These are phyloP conservation scores for Parambassis ranga DNA, from an alignment of 2,797 vertebrate genomes.

Conservation along the genomic window DNA sequence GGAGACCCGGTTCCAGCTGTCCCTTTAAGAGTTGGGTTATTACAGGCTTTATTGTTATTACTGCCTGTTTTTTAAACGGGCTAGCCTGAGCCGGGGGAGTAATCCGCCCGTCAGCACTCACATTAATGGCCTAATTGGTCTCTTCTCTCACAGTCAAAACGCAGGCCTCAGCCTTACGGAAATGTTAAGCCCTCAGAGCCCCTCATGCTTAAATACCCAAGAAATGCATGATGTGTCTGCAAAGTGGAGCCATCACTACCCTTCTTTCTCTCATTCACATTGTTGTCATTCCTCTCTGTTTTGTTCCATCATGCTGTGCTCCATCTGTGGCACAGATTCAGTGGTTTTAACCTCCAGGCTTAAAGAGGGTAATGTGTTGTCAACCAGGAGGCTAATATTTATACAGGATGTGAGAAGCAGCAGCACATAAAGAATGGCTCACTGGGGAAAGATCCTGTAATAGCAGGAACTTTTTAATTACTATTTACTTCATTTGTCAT, in stretches of 20 bases:
- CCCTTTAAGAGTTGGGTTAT: slow-evolving; percentile 63
- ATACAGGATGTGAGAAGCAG: slow-evolving; percentile 15
- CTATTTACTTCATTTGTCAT: slow-evolving; percentile 22
- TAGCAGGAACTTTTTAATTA: not conserved
- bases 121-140: slow-evolving; percentile 82
- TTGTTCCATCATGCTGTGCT: slow-evolving; percentile 49
- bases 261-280: slow-evolving; percentile 56
- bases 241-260: slow-evolving; percentile 61
- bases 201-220: slow-evolving; percentile 61
- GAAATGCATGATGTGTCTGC: slow-evolving; percentile 64
- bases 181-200: slow-evolving; percentile 71
- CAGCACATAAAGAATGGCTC: slow-evolving; percentile 19
- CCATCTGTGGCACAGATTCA: slow-evolving; percentile 45
- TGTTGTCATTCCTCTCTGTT: slow-evolving; percentile 63
- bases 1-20: slow-evolving; percentile 46
- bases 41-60: slow-evolving; percentile 75
- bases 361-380: slow-evolving; percentile 43
- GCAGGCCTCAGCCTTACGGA: slow-evolving; percentile 65
- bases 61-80: slow-evolving; percentile 77
- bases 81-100: slow-evolving; percentile 71
- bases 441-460: not conserved
- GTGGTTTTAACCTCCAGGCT: slow-evolving; percentile 57
- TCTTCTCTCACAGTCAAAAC: slow-evolving; percentile 73
- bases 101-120: slow-evolving; percentile 81
- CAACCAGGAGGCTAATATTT: slow-evolving; percentile 35